Conservation (phyloP, 2,888 invertebrate genomes). For the Empis stercorea region DNA sequence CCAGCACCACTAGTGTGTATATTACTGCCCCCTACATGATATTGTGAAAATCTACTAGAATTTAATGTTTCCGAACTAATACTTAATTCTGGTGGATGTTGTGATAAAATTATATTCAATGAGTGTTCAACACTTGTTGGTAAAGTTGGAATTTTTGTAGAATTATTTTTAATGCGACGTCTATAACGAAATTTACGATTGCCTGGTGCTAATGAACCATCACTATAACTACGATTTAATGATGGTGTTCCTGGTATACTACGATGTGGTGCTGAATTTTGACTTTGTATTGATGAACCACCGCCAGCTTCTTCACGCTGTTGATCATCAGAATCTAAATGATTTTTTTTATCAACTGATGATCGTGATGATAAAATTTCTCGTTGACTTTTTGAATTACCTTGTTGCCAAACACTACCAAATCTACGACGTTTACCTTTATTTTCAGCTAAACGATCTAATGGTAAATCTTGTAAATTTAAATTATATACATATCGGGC, state of each 20-base stretch:
- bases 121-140: constrained; percentile 24
- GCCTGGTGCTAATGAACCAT: constrained; percentile 39
- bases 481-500: constrained; percentile 90
- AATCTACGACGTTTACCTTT: constrained; percentile 55
- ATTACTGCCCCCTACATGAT: not conserved
- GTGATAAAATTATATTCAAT: constrained; percentile 21
- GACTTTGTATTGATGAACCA: constrained; percentile 10
- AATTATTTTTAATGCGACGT: constrained; percentile 15
- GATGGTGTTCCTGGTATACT: constrained; percentile 23
- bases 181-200: constrained; percentile 19
- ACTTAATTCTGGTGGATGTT: constrained; percentile 15
- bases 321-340: constrained; percentile 16
- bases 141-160: constrained; percentile 16
- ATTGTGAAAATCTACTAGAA: constrained; percentile 10
- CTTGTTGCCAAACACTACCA: constrained; percentile 32
- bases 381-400: constrained; percentile 12
- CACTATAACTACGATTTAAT: constrained; percentile 42
- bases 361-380: constrained; percentile 6
- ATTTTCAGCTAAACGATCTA: constrained; percentile 66
- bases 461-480: constrained; percentile 75
- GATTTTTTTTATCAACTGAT: constrained; percentile 14
- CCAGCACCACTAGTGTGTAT: not conserved
- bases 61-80: constrained; percentile 22
- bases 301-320: constrained; percentile 18
- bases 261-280: constrained; percentile 11